Evolutionary conservation across 2,797 vertebrate genomes (phyloP).

Genomic region (Falco novaeseelandiae): DNA sequence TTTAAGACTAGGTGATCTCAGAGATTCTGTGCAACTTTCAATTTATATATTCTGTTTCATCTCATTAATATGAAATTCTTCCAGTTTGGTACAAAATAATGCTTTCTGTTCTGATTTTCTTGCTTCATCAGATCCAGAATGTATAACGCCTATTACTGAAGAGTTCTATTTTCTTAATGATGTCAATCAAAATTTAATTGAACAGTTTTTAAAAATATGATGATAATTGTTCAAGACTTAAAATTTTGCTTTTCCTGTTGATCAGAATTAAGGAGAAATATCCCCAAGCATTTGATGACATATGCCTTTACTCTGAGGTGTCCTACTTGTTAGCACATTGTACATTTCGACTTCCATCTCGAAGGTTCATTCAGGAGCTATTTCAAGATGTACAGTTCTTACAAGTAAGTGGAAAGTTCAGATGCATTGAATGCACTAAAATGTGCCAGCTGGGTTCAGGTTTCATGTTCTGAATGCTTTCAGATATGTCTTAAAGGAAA

Average conservation of each 20-base stretch:
- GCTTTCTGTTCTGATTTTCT: neutral
- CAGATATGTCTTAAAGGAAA: neutral
- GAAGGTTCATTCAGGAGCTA: conserved; percentile 97
- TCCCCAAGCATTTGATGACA: conserved; percentile 96
- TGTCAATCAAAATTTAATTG: neutral
- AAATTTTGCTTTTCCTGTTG: neutral
- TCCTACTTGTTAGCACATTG: conserved; percentile 93
- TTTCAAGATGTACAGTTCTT: conserved; percentile 98
- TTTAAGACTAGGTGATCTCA: neutral
- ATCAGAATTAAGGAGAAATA: conserved; percentile 98
- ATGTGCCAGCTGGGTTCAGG: neutral
- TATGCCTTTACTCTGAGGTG: conserved; percentile 98
- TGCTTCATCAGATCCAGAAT: neutral
- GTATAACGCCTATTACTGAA: neutral
- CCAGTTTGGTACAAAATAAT: neutral
- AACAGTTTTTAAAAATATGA: neutral
- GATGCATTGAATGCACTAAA: neutral
- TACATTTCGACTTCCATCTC: conserved; percentile 92
- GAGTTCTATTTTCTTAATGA: neutral
- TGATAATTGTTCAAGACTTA: neutral
- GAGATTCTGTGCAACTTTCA: neutral
- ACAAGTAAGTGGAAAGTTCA: conserved; percentile 80
- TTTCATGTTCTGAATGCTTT: neutral
- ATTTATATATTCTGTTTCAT: neutral
- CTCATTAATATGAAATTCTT: neutral